Percentiles rank a stretch among this genome's conserved stretches.
These are phyloP conservation scores for Sturnus vulgaris DNA, from an alignment of 2,113 vertebrate species.

Conservation along the genomic window DNA sequence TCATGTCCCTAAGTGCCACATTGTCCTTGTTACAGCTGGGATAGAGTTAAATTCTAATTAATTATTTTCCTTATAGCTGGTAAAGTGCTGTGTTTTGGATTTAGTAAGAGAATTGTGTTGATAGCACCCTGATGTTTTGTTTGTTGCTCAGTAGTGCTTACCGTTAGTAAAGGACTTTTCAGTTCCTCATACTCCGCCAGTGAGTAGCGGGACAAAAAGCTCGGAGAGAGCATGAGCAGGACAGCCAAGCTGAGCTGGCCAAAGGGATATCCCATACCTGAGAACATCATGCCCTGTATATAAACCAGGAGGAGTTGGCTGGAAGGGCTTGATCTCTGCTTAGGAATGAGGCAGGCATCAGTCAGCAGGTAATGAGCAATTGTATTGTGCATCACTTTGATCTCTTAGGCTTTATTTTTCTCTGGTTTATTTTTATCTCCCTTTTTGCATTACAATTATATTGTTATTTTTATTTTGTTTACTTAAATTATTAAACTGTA, in stretches of 20 bases:
- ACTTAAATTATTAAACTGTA: neutral
- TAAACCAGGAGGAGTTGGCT: neutral
- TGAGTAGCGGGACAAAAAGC: neutral
- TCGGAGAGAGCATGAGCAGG: neutral
- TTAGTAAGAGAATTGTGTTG: neutral
- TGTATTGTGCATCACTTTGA: neutral
- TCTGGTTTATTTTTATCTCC: neutral
- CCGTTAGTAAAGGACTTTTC: neutral
- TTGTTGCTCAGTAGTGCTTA: neutral
- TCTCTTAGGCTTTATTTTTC: neutral
- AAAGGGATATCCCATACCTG: neutral
- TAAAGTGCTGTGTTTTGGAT: neutral
- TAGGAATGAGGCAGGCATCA: fast-evolving
- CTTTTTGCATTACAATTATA: neutral
- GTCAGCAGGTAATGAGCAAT: neutral
- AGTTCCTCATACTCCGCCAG: neutral
- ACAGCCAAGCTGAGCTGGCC: neutral
- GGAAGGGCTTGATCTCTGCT: neutral
- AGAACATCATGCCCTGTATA: neutral
- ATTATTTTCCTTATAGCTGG: neutral
- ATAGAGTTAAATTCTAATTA: neutral
- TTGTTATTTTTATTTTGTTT: neutral
- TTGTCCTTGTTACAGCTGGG: neutral
- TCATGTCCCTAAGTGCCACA: no score
- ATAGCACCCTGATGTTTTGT: neutral